Percentiles rank a stretch among this genome's conserved stretches.
phyloP scores from a whole-genome alignment of 2,888 invertebrate species.

The Cantharis flavilabris region DNA sequence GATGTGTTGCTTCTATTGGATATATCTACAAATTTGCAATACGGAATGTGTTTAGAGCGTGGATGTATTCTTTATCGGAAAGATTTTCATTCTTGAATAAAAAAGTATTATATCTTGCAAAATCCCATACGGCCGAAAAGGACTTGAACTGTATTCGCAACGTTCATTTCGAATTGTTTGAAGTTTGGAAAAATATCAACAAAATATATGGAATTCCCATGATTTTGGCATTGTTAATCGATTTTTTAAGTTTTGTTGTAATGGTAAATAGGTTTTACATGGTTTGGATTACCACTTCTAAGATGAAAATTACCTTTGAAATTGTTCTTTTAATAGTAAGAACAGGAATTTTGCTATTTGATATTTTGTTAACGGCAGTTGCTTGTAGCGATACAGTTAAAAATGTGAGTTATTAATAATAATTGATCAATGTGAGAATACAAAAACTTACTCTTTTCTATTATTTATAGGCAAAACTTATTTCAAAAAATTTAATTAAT shows the following conservation, averaged over 20 bases:
- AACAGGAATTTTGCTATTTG: neutral
- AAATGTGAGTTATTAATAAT: too few species aligned
- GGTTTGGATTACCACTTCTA: neutral
- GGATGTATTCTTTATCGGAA: neutral
- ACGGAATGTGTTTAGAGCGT: neutral
- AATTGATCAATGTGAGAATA: too few species aligned
- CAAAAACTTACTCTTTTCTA: too few species aligned
- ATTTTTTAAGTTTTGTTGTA: neutral
- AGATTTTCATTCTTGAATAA: neutral
- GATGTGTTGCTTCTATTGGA: neutral
- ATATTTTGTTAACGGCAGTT: neutral
- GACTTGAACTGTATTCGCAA: neutral
- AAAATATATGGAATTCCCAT: neutral
- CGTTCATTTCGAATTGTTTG: neutral
- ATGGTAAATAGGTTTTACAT: neutral
- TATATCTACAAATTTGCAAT: neutral
- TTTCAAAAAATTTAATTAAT: neutral
- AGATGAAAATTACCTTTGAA: neutral
- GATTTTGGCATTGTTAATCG: neutral
- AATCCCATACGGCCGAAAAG: neutral
- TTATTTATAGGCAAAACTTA: neutral
- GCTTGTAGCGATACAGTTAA: neutral
- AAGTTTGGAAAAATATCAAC: neutral
- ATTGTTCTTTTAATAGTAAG: neutral
- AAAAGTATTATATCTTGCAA: neutral